Base-by-base conservation (phyloP, 2,888 invertebrate species). In the Idaea aversata region DNA sequence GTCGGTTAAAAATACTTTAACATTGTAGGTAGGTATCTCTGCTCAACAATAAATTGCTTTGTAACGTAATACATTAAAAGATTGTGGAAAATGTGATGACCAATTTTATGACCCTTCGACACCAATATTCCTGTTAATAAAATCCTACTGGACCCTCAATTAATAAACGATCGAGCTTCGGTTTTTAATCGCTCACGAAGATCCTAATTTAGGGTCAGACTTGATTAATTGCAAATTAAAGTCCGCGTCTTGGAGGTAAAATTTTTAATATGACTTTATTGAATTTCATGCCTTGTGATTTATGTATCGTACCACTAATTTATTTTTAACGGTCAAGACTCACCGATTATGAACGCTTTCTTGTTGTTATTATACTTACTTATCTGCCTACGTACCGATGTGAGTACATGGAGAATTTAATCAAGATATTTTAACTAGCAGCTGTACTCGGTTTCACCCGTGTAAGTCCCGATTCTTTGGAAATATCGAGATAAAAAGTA, bases 201-300 rank as follows among this genome's bases (percentile, higher is more conserved):
- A 84, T 85, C 87, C 91, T 90, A 91, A 91, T 91, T 89, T 90
- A 88, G 82, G 81, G 81, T 80, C 76, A 72, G 69, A 69, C 79
- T 86, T 91, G 91, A 92, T 91, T 91, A 91, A 91, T 91, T 91
- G 91, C 90, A 90, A 89, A 91, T 92, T 92, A 91, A 92, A 88
- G 87, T 87, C 86, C 81, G 81, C 86, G 77, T 83, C 85, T 81
- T 81, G 87, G 88, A 85, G 89, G 90, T 88, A 79, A 85, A 74
- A 78, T 78, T 81, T 84, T 83, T 82, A 81, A 83, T 91, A 91
- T 88, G 87, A 91, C 91, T 91, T 93, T 92, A 92, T 93, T 93
- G 91, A 93, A 91, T 93, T 91, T 92, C 89, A 87, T 86, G 86
- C 83, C 69, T 76, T 72, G 79, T 88, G 90, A 92, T 91, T 91